Base-by-base conservation (phyloP, 2,888 invertebrate species). In the Anticlea derivata region DNA sequence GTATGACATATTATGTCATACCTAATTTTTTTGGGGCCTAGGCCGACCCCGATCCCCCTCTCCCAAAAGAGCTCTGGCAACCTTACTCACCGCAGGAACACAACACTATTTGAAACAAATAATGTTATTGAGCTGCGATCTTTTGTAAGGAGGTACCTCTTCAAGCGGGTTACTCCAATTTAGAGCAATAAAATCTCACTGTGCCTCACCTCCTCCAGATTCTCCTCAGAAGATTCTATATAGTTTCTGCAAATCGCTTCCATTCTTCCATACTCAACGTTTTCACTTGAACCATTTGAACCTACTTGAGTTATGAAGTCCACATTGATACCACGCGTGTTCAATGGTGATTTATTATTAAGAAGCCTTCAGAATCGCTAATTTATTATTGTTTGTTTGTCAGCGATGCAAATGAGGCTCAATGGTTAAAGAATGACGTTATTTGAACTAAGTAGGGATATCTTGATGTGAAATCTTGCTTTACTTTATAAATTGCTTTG, bases 321-420 rank as follows among this genome's bases (percentile, higher is more conserved):
- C 58, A 54, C 56, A 39, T 67, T 63, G 67, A 49, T 50, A 56
- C 67, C 72, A 68, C 63, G 61, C 73, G 61, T 79, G 75, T 74
- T 68, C 51, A 31, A 41, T 46, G 17, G 2, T 75, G 73, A 77
- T 73, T 77, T 77, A 79, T 70, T 57, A 64, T 55, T 50, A 52
- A 63, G 56, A 69, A 64, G 58, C 65, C 60, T 58, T 65, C 48
- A 44, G 73, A 66, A 72, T 73, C 50, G 62, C 57, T 74, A 74
- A 76, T 76, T 72, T 74, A 74, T 71, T 60, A 60, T 55, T 64
- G 60, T 70, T 71, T 71, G 70, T 73, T 73, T 65, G 63, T 70
- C 55, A 60, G 54, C 43, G 54, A 61, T 61, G 58, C 55, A 57
- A 59, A 59, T 59, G 22, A 44, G 46, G 6, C 33, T 39, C 57